Percentiles rank a stretch among this genome's conserved stretches.
Conservation (phyloP, 2,113 vertebrate genomes). For the Apeltes quadracus region DNA sequence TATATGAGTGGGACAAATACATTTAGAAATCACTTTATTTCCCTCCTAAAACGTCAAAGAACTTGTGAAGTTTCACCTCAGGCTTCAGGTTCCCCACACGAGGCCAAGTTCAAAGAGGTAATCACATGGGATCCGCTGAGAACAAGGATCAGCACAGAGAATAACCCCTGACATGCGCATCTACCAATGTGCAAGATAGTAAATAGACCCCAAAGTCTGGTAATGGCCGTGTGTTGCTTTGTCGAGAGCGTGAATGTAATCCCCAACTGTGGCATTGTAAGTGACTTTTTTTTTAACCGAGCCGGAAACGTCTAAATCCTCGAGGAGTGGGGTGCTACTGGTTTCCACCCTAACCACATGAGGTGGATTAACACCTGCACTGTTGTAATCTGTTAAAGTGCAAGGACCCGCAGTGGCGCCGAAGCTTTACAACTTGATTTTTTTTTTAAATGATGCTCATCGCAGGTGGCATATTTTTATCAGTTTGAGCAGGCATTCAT, state of each 20-base stretch:
- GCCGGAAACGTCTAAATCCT: slow-evolving; percentile 34
- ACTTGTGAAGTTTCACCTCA: slow-evolving; percentile 5
- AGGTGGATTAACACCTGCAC: slow-evolving; percentile 44
- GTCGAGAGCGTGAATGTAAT: slow-evolving; percentile 45
- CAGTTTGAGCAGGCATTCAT: not conserved
- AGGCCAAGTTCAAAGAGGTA: slow-evolving; percentile 25
- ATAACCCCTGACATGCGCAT: slow-evolving; percentile 21
- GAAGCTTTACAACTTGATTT: not conserved
- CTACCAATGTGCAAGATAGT: slow-evolving; percentile 12
- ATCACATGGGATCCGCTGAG: not conserved
- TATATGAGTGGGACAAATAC: too few species aligned
- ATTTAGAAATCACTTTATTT: too few species aligned
- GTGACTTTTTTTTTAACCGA: slow-evolving; percentile 25
- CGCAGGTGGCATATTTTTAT: not conserved
- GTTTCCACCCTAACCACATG: slow-evolving; percentile 43
- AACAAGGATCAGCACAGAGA: slow-evolving; percentile 10
- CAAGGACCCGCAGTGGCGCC: not conserved
- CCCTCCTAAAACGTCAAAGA: too few species aligned
- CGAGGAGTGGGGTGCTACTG: slow-evolving; percentile 16
- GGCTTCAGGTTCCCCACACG: not conserved
- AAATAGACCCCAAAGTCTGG: slow-evolving; percentile 19
- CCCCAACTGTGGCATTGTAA: slow-evolving; percentile 37
- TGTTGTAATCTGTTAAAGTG: slow-evolving; percentile 8
- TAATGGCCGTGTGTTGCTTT: slow-evolving; percentile 1
- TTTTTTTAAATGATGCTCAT: not conserved